Base-by-base conservation (phyloP, 2,888 invertebrate species). In the Herminia tarsipennalis region DNA sequence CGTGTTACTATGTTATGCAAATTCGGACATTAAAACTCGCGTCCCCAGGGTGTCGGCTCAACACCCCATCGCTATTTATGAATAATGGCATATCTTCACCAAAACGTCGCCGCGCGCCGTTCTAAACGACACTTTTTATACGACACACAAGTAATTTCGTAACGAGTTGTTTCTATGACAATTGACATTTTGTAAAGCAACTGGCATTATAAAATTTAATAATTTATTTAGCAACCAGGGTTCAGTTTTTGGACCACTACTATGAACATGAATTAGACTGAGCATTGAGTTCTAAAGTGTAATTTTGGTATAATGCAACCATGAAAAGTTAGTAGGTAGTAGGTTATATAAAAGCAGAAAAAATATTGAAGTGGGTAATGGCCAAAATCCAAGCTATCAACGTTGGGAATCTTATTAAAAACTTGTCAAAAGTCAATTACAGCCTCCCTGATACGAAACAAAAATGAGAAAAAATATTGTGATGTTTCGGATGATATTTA, bases 51-150 rank as follows among this genome's bases (percentile, higher is more conserved):
- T 61, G 79, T 66, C 70, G 62, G 66, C 66, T 73, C 70, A 72
- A 76, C 81, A 73, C 83, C 73, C 78, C 73, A 63, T 62, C 58
- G 61, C 65, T 60, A 70, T 78, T 80, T 83, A 83, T 86, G 86
- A 86, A 86, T 88, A 85, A 87, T 86, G 81, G 45, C 66, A 68
- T 68, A 76, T 76, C 76, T 76, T 81, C 75, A 79, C n/a, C n/a
- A n/a, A n/a, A n/a, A n/a, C 79, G 36, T 18, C 12, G 30, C 48
- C 49, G 16, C 41, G 40, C 53, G 36, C 12, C 36, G 30, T 59
- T 48, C 62, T 56, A 62, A 66, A 60, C 60, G 62, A 71, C 60
- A 68, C 52, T 69, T 73, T 75, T 72, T 72, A 54, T 48, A 47
- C 43, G 47, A 45, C 47, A 55, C 46, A 43, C 52, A 55, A 60